Evolutionary conservation across 2,888 invertebrate genomes (phyloP).

Genomic region (Melanophora roralis): DNA sequence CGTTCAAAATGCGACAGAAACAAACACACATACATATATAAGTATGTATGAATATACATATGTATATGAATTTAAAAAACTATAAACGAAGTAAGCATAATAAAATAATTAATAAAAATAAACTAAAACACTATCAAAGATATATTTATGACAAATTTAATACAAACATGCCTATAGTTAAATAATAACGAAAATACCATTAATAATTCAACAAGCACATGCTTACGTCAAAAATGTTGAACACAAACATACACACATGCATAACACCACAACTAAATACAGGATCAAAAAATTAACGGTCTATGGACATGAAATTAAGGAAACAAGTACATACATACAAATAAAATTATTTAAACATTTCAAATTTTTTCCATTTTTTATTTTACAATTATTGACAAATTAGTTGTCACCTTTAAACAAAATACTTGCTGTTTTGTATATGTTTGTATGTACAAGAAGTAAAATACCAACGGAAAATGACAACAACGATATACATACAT

Average conservation of each 20-base stretch:
- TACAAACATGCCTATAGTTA: no score
- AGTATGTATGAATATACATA: neutral
- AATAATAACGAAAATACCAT: no score
- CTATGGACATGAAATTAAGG: constrained; percentile 38
- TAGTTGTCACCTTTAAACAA: constrained; percentile 76
- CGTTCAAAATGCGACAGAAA: constrained; percentile 14
- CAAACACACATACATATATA: neutral
- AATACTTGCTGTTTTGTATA: constrained; percentile 61
- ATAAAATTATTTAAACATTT: no score
- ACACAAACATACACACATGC: neutral
- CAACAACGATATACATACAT: no score
- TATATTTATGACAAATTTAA: no score
- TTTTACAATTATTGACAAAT: constrained; percentile 71
- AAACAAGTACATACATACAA: constrained; percentile 38
- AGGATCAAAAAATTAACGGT: constrained; percentile 28
- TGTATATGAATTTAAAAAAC: no score
- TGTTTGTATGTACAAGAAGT: neutral
- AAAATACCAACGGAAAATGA: neutral
- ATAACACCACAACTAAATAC: neutral
- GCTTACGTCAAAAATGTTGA: neutral
- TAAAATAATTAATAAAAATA: no score
- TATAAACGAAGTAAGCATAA: no score
- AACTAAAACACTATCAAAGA: no score
- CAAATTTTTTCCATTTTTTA: constrained; percentile 8
- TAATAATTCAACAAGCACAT: neutral